phyloP scores from a whole-genome alignment of 1,140 invertebrate species.

The Drosophila parabipectinata region DNA sequence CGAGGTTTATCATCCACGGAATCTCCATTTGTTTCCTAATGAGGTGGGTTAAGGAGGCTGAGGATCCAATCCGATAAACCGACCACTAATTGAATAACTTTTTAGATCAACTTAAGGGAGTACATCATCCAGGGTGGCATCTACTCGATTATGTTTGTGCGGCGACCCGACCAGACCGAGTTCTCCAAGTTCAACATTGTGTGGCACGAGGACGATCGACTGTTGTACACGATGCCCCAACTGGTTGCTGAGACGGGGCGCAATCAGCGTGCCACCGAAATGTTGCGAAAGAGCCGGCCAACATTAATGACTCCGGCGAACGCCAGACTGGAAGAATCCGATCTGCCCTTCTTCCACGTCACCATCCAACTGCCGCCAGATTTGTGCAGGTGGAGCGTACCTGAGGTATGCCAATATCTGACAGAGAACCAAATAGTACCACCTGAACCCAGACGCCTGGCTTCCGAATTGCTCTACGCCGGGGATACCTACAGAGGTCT shows the following conservation, averaged over 20 bases:
- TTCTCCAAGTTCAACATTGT: conserved; percentile 63
- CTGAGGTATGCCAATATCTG: conserved; percentile 58
- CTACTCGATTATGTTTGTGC: conserved; percentile 58
- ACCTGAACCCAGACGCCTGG: background rate
- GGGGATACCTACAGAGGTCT: no score
- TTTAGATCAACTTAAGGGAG: conserved; percentile 69
- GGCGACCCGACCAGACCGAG: conserved; percentile 42
- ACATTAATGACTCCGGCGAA: background rate
- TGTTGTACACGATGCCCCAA: conserved; percentile 41
- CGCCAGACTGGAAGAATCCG: conserved; percentile 9
- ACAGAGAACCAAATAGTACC: background rate
- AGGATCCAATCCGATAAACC: no score
- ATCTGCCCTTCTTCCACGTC: conserved; percentile 57
- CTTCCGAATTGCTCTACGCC: background rate
- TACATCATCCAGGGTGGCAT: conserved; percentile 65
- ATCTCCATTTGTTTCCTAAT: conserved; percentile 25
- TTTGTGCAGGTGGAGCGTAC: conserved; percentile 65
- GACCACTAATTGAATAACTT: background rate
- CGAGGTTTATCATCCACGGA: conserved; percentile 53
- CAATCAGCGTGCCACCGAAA: background rate
- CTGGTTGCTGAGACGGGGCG: conserved; percentile 23
- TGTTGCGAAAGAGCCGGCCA: background rate
- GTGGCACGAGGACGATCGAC: conserved; percentile 56
- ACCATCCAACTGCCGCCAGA: conserved; percentile 50
- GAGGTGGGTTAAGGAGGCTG: conserved; percentile 45